These are phyloP conservation scores for Dicyrtoma fusca DNA, from an alignment of 2,888 invertebrate species.

Conservation along the genomic window DNA sequence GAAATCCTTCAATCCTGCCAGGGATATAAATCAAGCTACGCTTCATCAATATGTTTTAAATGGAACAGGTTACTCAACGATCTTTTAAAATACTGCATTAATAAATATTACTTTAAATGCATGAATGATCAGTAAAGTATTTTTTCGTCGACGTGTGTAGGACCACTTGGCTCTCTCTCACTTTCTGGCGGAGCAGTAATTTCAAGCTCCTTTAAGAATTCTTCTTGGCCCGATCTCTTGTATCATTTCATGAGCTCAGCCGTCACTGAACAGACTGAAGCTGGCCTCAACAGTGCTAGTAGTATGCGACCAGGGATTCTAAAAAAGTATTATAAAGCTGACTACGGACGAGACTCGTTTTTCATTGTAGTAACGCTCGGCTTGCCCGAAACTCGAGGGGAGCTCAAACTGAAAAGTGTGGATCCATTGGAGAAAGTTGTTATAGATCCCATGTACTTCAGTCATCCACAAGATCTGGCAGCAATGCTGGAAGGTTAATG, in stretches of 20 bases:
- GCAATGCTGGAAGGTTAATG: conserved; percentile 47
- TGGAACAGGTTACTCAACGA: background rate
- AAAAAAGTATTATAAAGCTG: conserved; percentile 45
- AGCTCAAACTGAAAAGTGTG: conserved; percentile 41
- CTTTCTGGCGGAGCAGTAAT: background rate
- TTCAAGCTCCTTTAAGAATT: background rate
- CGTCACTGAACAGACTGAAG: background rate
- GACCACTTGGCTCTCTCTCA: too few species aligned
- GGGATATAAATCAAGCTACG: background rate
- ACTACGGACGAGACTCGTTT: conserved; percentile 46
- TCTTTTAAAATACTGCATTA: too few species aligned
- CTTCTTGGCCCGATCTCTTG: conserved; percentile 49
- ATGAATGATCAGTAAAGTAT: too few species aligned
- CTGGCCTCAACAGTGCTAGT: conserved; percentile 13
- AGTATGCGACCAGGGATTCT: conserved; percentile 42
- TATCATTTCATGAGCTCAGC: conserved; percentile 24
- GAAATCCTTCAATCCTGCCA: background rate
- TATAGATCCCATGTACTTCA: conserved; percentile 50
- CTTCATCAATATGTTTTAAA: background rate
- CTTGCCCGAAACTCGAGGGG: conserved; percentile 45
- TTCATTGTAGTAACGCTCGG: conserved; percentile 45
- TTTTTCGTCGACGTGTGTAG: too few species aligned
- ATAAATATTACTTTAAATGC: too few species aligned
- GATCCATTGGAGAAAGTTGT: conserved; percentile 43
- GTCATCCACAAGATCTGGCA: conserved; percentile 47